Evolutionary conservation across 53 echinoderm and acorn worm genomes (phyloP).

Genomic region (Holothuria leucospilota): DNA sequence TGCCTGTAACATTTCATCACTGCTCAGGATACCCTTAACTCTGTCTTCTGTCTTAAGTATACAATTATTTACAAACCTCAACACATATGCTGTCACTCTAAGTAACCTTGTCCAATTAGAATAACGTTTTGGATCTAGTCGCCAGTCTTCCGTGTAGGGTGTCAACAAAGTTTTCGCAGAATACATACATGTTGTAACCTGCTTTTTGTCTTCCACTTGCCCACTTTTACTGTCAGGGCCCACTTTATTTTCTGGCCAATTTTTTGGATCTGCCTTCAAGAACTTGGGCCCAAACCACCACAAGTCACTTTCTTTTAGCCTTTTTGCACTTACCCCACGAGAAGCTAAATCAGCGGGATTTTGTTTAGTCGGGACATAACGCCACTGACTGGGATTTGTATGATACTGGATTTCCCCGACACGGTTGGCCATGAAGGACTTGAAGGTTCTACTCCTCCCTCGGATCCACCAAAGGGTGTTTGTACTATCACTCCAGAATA

Average conservation of each 20-base stretch:
- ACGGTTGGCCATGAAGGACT: slow-evolving; percentile 74
- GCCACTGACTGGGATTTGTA: slow-evolving; percentile 63
- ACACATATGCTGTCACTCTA: not conserved
- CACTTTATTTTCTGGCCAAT: slow-evolving; percentile 25
- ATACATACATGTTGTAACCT: not conserved
- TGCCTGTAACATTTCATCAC: slow-evolving; percentile 27
- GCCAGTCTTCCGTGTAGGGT: not conserved
- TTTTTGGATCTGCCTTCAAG: not conserved
- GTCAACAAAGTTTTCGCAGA: not conserved
- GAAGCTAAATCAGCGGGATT: slow-evolving; percentile 71
- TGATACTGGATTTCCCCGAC: slow-evolving; percentile 52
- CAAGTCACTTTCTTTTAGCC: not conserved
- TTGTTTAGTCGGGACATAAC: slow-evolving; percentile 44
- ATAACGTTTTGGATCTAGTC: slow-evolving; percentile 40
- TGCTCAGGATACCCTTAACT: not conserved
- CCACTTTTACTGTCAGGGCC: not conserved
- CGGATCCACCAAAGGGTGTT: slow-evolving; percentile 70
- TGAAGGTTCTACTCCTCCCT: slow-evolving; percentile 57
- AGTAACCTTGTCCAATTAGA: slow-evolving; percentile 20
- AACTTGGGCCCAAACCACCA: slow-evolving; percentile 55
- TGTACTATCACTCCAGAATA: too few relatives aligned
- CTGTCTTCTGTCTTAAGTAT: not conserved
- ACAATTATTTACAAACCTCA: slow-evolving; percentile 41
- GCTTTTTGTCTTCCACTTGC: not conserved
- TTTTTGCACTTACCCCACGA: slow-evolving; percentile 44